Base-by-base conservation (phyloP, 2,797 vertebrate species). In the Pelobates cultripes region DNA sequence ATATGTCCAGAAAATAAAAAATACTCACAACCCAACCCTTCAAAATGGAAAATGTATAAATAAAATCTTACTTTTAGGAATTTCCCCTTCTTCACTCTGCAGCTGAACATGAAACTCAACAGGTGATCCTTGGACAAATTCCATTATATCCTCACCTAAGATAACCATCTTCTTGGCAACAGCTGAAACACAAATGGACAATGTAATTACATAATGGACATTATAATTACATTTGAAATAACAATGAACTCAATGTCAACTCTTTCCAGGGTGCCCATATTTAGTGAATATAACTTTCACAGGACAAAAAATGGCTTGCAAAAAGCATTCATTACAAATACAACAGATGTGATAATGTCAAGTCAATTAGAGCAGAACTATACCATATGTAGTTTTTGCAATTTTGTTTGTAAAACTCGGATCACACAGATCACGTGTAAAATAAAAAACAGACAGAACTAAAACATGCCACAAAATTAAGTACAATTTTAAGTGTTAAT, bases 71-170 rank as follows among this genome's bases (percentile, higher is more conserved):
- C 92, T 71, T 83, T 85, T 77, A 67, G 87, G 89, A 10, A 86
- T 14, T 3, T 87, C 86, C 53, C 89, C 91, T 2, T 84, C 70
- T 10, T 91, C 88, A 17, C 82, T 90, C 85, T 88, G 85, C 70
- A 91, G 87, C 79, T 86, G 83, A 4, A 92, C 47, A 0, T 42
- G 73, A 77, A 92, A 17, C 0, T 84, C 80, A 86, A 90, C 86
- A 47, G 86, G 41, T 71, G 85, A 83, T 7, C 85, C 87, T 43
- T 88, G 90, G 74, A 87, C 83, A 70, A 89, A 75, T 41, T 92
- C 88, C 78, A 91, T 87, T 74, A 91, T 75, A 66, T 91, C 89
- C 0, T 91, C 92, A 86, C 91, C 91, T 80, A 86, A 69, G 43
- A 92, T 87, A 76, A 84, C 85, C 5, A 89, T 90, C 82, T 87